Base-by-base conservation (phyloP, 2,888 invertebrate genomes). In the Stenolophus ochropezus region DNA sequence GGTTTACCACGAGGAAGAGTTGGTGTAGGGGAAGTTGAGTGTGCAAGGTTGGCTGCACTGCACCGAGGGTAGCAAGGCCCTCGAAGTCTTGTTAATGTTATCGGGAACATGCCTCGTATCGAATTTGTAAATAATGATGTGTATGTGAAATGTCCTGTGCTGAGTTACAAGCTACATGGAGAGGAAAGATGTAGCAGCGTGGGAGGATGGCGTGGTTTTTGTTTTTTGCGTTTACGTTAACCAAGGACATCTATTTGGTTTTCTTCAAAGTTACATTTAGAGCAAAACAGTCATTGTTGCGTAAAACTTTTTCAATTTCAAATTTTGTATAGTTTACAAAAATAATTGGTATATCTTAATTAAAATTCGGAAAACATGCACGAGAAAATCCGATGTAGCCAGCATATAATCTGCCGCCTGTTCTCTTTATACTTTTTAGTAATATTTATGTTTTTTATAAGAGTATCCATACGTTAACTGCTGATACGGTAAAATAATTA, bases 51-150 rank as follows among this genome's bases (percentile, higher is more conserved):
- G 33, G 11, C 8, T 42, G 33, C 33, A 42, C 11, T 42, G 5
- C 11, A 42, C n/a, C n/a, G n/a, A 42, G 33, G 20, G 23, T 25
- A 14, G 16, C 23, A 25, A 6, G 14, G 23, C 25, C 61, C 25
- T 61, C 25, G 23, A 23, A 58, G 58, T 58, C 61, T 61, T 61
- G 61, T 61, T 61, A 61, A 61, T 61, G 61, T 61, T 61, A 61
- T 61, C 61, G 25, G 61, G 61, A 61, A 61, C 61, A 61, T 23
- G 56, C 21, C 20, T 11, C n/a, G 20, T 18, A 53, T 61, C 25
- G 25, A 11, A 61, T 61, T 61, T 61, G 61, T 61, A 61, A 61
- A 61, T 61, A 61, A 61, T 61, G 61, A 61, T 61, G 25, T 61
- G 23, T 61, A 23, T 21, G 21, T 61, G 23, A 61, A 61, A 61